Evolutionary conservation across 2,113 vertebrate species (phyloP), one percentile per base, ranked within the genome.

Genomic region (Eudorcas thomsonii): DNA sequence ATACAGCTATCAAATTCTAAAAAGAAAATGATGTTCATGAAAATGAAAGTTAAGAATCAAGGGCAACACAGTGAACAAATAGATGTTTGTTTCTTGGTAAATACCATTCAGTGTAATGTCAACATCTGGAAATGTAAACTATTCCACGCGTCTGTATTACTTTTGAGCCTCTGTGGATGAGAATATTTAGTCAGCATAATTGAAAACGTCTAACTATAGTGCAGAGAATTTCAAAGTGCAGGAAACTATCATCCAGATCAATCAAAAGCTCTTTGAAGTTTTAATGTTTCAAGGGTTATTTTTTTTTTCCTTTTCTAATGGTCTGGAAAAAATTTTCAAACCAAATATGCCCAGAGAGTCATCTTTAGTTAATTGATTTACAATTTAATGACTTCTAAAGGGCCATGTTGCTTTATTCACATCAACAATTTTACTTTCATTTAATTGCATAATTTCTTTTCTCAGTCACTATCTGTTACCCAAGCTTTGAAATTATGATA

Each of bases 211-310:
- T 85, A 88, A 87, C 39, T 77, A 52, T 74, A 10, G 8, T 48
- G 87, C 84, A 83, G 28, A 90, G 43, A 84, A 98, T 71, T 97
- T 55, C 60, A 96, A 94, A 93, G 84, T 85, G 11, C 23, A 94
- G 28, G 55, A 98, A 96, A 77, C 17, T 93, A 60, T 87, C 5
- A n/a, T 97, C 28, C 6, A 30, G 26, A 96, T 97, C 52, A 96
- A 89, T 97, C 88, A 97, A 84, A 98, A 71, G 21, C 3, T 90
- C 59, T 97, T 95, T 86, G 52, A 97, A 90, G 57, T 96, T 98
- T 97, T 92, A 95, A 98, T 90, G 0, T 92, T 94, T 98, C 52
- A 94, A 90, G 48, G 30, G 25, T 86, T 59, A 25, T 85, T 78
- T 62, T 77, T 78, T 90, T 19, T 87, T 77, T 48, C n/a, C 17